A percentile compares a stretch with the other conserved stretches of the same genome.
These are phyloP conservation scores for Mirounga angustirostris DNA, from an alignment of 2,113 vertebrate genomes.

Conservation along the genomic window DNA sequence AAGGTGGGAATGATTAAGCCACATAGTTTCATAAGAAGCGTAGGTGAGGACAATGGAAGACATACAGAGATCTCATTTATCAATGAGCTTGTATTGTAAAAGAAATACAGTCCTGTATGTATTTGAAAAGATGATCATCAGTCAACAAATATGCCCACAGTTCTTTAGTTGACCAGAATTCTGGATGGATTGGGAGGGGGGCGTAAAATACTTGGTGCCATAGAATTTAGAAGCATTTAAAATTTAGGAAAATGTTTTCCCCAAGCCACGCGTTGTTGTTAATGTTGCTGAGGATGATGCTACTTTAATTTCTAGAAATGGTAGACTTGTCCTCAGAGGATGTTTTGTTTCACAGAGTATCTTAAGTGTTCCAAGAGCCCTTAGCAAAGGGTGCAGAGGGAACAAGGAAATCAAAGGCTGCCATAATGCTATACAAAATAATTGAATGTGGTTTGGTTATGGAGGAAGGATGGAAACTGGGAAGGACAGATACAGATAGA, in stretches of 20 bases:
- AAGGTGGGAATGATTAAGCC: background rate
- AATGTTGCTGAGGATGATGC: too few species aligned
- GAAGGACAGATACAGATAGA: background rate
- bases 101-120: background rate
- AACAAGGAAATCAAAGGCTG: background rate
- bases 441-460: accelerated
- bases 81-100: background rate
- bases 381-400: background rate
- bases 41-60: accelerated
- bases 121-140: background rate
- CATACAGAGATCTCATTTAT: too few species aligned
- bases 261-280: background rate
- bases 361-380: background rate
- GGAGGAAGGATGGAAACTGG: background rate
- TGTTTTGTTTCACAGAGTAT: background rate
- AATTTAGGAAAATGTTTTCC: background rate
- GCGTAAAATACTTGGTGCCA: background rate
- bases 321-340: background rate
- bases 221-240: background rate
- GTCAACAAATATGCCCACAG: background rate
- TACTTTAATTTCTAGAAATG: too few species aligned
- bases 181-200: background rate
- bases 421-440: too few species aligned
- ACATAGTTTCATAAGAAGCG: background rate
- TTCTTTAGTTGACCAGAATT: background rate